Evolutionary conservation across 2,888 invertebrate genomes (phyloP), one percentile per base, ranked within the genome.

Genomic region (Athetis lepigone): DNA sequence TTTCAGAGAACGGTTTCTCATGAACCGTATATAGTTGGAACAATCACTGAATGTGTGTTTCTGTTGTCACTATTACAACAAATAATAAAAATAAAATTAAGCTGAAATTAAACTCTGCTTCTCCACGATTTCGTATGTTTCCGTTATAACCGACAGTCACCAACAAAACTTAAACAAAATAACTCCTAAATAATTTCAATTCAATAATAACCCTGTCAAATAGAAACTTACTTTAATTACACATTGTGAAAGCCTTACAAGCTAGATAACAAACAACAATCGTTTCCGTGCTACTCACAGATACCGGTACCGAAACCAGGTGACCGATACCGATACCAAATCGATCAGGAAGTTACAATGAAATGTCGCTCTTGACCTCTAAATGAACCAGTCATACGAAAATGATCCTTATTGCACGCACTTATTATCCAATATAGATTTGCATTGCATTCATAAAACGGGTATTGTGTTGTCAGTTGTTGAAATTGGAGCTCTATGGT

Each of bases 301-400:
- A 60, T n/a, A n/a, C n/a, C n/a, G 62, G 61, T 69, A 69, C 59
- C 68, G 54, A 77, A 79, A 77, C 78, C 70, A 56, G 80, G 79
- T 78, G 80, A 83, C 80, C 79, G 50, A 68, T 70, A 77, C 73
- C 73, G 73, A 78, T 77, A 78, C 70, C 67, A 40, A 79, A 77
- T 77, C 66, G 67, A 84, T 85, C 83, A 86, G 87, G 86, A 86
- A 87, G 67, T 71, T 60, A 82, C 83, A 83, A 81, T 80, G 77
- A 74, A 84, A 81, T 85, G 84, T 84, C 85, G 85, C 82, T 81
- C 85, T 89, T 88, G 89, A 85, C 89, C 88, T 86, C 79, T 83
- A 85, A 84, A 68, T 51, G 36, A 65, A 82, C 85, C 82, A 78
- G 85, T 84, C 43, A 57, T 52, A 47, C 66, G 56, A 64, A 69